These are phyloP conservation scores for Napeogenes sylphis DNA, from an alignment of 2,888 invertebrate genomes.

Conservation along the genomic window DNA sequence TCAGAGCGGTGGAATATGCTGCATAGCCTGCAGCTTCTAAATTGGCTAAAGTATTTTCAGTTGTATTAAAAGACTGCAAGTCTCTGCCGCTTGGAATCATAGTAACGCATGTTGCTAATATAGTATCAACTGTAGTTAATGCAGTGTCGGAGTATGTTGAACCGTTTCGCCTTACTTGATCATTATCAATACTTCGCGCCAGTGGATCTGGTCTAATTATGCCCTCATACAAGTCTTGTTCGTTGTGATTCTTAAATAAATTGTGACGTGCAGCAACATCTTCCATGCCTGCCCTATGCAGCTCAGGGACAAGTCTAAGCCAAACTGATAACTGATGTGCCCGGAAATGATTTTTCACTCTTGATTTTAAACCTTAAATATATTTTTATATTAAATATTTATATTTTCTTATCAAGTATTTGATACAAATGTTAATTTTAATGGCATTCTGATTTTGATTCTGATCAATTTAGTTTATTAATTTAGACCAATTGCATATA, in stretches of 20 bases:
- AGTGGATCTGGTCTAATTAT: conserved; percentile 91
- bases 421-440: conserved; percentile 26
- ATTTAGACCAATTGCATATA: conserved; percentile 11
- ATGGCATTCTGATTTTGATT: conserved; percentile 14
- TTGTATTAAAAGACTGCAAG: conserved; percentile 70
- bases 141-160: conserved; percentile 77
- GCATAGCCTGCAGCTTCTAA: conserved; percentile 88
- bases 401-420: conserved; percentile 5
- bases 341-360: conserved; percentile 94
- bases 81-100: conserved; percentile 76
- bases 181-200: conserved; percentile 79
- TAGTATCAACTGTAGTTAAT: conserved; percentile 83
- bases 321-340: conserved; percentile 97
- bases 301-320: conserved; percentile 94
- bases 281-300: conserved; percentile 92
- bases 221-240: conserved; percentile 92
- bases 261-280: conserved; percentile 92
- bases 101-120: conserved; percentile 84
- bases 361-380: conserved; percentile 89
- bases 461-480: conserved; percentile 12
- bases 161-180: conserved; percentile 77
- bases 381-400: background rate
- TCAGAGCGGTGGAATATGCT: conserved; percentile 85
- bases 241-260: conserved; percentile 92
- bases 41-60: conserved; percentile 86